Evolutionary conservation across 1,140 invertebrate species (phyloP), one percentile per base, ranked within the genome.

Genomic region (Chelonus insularis): DNA sequence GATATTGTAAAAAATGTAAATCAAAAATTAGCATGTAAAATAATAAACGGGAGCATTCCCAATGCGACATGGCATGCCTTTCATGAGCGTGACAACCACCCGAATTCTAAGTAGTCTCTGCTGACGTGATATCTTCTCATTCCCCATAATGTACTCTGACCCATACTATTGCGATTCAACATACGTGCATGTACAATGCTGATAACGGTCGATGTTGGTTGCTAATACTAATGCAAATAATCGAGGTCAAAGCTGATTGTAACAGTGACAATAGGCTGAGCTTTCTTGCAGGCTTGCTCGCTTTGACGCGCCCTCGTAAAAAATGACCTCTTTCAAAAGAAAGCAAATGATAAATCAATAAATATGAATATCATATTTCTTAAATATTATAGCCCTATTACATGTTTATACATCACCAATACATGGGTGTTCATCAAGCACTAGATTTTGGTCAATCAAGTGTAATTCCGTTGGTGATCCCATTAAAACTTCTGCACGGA

Each of bases 221-320:
- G 67, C 59, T 25, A 60, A 62, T 66, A 63, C 66, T 66, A 69
- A 75, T 74, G 69, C 69, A 63, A 64, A 63, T 67, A 62, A 78
- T 78, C 68, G 68, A 70, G 76, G 76, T 78, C 76, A 78, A 74
- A 75, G 73, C 72, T 76, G 67, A 74, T 73, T 65, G 60, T 63
- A 60, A 62, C 51, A 61, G 66, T 68, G 65, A 66, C 70, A 69
- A 76, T 43, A 74, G 57, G 57, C 23, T 50, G 47, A 12, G 34
- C 16, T 56, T 52, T 39, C 52, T 56, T 52, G 11, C 29, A 45
- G 39, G 9, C 29, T 45, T 39, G 25, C 12, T 58, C 12, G 25
- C 48, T 68, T 65, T 55, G 51, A 34, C 59, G 23, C 29, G 25
- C 14, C 41, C 14, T 5, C 9, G 4, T n/a, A 39, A 39, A 39